Conservation (phyloP, 2,113 vertebrate genomes). For the Chamaea fasciata region DNA sequence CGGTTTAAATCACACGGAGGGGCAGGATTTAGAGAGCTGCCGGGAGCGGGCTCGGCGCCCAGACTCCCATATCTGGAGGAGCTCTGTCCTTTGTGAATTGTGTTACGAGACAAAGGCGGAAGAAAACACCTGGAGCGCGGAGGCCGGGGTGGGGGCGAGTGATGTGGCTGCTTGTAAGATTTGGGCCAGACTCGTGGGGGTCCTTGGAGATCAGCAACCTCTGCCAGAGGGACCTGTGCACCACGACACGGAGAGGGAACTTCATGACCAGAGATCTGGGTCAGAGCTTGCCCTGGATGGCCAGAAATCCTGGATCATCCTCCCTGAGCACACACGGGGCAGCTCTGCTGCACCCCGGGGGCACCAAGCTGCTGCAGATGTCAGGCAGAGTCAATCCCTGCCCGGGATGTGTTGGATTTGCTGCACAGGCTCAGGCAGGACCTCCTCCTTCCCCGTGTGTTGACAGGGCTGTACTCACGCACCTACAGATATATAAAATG, state of each 20-base stretch:
- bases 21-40: conserved; percentile 48
- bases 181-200: not conserved
- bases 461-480: conserved; percentile 2
- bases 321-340: rapidly evolving
- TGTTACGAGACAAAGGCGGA: not conserved
- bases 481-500: not conserved
- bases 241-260: not conserved
- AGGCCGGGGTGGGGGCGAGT: not conserved
- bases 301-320: not conserved
- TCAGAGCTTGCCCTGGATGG: not conserved
- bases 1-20: not conserved
- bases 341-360: not conserved
- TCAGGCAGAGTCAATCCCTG: not conserved
- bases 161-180: not conserved
- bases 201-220: not conserved
- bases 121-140: conserved; percentile 52
- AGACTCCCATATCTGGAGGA: conserved; percentile 16
- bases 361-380: not conserved
- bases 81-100: conserved; percentile 30
- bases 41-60: not conserved
- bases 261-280: not conserved
- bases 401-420: not conserved
- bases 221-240: not conserved
- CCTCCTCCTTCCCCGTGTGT: not conserved
- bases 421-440: not conserved